Evolutionary conservation across 37 sponge, comb jelly and placozoan species (phyloP), one percentile per base, ranked within the genome.

Genomic region (Geodia barretti): DNA sequence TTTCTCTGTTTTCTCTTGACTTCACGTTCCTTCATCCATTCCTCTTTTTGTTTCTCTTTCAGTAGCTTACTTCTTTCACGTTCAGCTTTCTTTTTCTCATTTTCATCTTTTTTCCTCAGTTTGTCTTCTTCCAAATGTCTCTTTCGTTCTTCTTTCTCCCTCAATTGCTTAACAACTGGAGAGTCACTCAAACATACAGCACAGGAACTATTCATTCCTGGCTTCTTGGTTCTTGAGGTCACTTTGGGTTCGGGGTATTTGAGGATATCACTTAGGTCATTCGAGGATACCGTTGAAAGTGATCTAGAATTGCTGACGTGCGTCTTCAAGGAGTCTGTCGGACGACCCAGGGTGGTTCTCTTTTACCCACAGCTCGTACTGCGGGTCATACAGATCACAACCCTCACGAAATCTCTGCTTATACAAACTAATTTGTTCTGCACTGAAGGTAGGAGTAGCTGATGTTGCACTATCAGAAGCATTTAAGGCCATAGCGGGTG

Each of bases 301-400:
- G 26, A 9, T 28, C 64, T 28, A 3, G 4, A n/a, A n/a, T n/a
- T n/a, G n/a, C n/a, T n/a, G n/a, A n/a, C n/a, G n/a, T n/a, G n/a
- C n/a, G n/a, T n/a, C n/a, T n/a, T n/a, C n/a, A n/a, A n/a, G n/a
- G n/a, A n/a, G n/a, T n/a, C n/a, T n/a, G n/a, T n/a, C n/a, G n/a
- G n/a, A n/a, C n/a, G n/a, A n/a, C n/a, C 62, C 77, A 61, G 78
- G 78, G 41, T 63, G 78, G 14, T 77, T 63, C 62, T 64, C 64
- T 63, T 77, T 77, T 23, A 77, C 39, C 78, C 78, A 77, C 64
- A 66, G 66, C 36, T 40, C 36, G 38, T 77, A 77, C 41, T 66
- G 33, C 64, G 19, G 60, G 60, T 11, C 19, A 58, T 11, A 58
- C 19, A 2, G 24, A 62, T 3, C 64, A 62, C 64, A 3, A 62